A percentile compares a stretch with the other conserved stretches of the same genome.
Evolutionary conservation across 2,797 vertebrate species (phyloP).

Genomic region (Rhynchotus rufescens): DNA sequence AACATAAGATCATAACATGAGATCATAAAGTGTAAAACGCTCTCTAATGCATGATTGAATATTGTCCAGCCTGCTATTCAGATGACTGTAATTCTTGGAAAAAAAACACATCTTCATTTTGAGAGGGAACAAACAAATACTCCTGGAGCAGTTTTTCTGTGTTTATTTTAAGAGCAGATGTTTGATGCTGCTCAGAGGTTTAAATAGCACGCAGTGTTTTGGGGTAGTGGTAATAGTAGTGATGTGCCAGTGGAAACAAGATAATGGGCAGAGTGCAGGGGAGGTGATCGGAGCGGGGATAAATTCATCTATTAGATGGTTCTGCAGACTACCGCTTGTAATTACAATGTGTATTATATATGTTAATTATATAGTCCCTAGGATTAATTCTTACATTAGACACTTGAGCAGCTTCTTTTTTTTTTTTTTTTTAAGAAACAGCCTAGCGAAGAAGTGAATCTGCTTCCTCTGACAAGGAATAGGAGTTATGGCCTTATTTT

Average conservation of each 20-base stretch:
- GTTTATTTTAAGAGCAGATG: conserved; percentile 32
- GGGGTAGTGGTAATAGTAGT: background rate
- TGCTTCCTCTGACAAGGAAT: background rate
- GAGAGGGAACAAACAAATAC: background rate
- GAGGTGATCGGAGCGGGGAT: background rate
- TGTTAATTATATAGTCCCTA: conserved; percentile 24
- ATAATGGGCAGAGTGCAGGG: background rate
- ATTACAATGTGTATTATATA: conserved; percentile 1
- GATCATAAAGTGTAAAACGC: conserved; percentile 22
- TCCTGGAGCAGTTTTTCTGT: background rate
- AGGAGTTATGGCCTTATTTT: background rate
- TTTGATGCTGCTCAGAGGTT: conserved; percentile 12
- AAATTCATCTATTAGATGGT: background rate
- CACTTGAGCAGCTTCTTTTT: conserved; percentile 1
- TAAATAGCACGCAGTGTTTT: background rate
- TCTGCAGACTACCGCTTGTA: conserved; percentile 24
- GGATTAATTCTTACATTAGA: conserved; percentile 24
- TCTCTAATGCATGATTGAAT: conserved; percentile 2
- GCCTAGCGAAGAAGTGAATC: background rate
- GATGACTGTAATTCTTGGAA: background rate
- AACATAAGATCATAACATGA: background rate
- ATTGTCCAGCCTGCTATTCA: conserved; percentile 14
- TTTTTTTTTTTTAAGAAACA: background rate
- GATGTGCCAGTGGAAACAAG: conserved; percentile 7
- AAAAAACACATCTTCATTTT: background rate